These are phyloP conservation scores for Aphyosemion australe DNA, from an alignment of 2,113 vertebrate species.

Conservation along the genomic window DNA sequence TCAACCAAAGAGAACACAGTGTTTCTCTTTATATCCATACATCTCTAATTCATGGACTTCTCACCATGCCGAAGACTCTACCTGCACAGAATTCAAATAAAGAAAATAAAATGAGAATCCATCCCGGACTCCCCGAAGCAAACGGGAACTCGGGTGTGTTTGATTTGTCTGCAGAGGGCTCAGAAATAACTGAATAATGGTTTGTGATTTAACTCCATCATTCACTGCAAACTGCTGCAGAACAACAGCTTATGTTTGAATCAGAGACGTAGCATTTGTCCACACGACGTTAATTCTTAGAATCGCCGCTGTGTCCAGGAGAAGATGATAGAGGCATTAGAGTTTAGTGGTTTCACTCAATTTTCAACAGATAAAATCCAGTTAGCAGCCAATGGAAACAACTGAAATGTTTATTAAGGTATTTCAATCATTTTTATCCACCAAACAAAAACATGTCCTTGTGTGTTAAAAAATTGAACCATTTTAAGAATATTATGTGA, in stretches of 20 bases:
- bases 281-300: no score
- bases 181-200: neutral
- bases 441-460: no score
- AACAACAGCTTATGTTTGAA: neutral
- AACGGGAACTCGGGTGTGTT: neutral
- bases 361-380: no score
- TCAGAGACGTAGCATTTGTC: no score
- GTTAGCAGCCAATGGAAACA: no score
- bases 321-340: no score
- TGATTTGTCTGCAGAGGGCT: neutral
- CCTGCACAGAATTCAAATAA: constrained; percentile 1
- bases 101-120: constrained; percentile 5
- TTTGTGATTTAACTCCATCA: neutral
- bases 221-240: neutral
- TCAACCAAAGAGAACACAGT: neutral
- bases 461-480: no score
- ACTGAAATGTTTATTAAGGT: no score
- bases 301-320: no score
- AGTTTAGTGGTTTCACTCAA: no score
- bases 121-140: neutral
- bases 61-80: neutral
- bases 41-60: neutral
- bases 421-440: no score
- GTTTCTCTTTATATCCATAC: neutral
- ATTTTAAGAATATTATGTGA: no score